These are phyloP conservation scores for Amphimallon solstitiale DNA, from an alignment of 2,888 invertebrate species.

Conservation along the genomic window DNA sequence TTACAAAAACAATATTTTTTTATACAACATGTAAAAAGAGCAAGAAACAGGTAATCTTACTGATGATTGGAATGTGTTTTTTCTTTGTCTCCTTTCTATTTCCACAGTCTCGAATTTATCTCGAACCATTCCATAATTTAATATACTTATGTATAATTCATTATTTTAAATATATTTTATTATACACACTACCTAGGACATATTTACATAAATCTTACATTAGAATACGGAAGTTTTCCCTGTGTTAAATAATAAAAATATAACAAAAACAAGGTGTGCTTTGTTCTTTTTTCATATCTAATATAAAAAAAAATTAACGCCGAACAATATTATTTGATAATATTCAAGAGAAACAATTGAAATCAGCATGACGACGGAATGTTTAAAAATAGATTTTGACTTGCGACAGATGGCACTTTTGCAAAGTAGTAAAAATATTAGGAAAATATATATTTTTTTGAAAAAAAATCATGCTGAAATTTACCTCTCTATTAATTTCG, in stretches of 20 bases:
- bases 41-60: not conserved
- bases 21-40: slow-evolving; percentile 14
- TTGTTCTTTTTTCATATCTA: not conserved
- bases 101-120: not conserved
- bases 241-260: slow-evolving; percentile 32
- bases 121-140: slow-evolving; percentile 5
- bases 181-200: slow-evolving; percentile 53
- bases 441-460: not conserved
- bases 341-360: not conserved
- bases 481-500: slow-evolving; percentile 22
- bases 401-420: no score
- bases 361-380: not conserved
- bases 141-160: slow-evolving; percentile 25
- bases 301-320: not conserved
- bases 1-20: slow-evolving; percentile 21
- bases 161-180: slow-evolving; percentile 44
- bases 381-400: no score
- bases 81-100: not conserved
- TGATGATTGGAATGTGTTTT: slow-evolving; percentile 25
- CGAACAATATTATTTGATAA: not conserved
- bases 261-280: not conserved
- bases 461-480: slow-evolving; percentile 40
- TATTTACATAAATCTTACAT: slow-evolving; percentile 56
- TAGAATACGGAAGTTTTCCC: slow-evolving; percentile 48
- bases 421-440: not conserved